Evolutionary conservation across 2,888 invertebrate species (phyloP), one percentile per base, ranked within the genome.

Genomic region (Fragum sueziense): DNA sequence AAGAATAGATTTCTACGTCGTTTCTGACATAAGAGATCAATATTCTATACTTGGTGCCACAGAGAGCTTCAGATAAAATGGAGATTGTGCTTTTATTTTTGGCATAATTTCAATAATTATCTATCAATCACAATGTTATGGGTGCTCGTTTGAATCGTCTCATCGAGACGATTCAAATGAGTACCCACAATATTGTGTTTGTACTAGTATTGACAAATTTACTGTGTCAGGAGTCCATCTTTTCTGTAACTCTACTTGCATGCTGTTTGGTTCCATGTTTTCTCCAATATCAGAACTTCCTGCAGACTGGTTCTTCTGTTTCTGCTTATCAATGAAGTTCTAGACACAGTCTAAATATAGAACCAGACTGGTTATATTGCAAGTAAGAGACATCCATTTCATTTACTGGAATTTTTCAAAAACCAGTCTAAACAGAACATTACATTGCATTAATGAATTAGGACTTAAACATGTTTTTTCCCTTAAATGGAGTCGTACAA

Each of bases 321-420:
- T 25, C 65, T 65, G 65, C 22, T 65, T 65, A 41, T 65, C 65
- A 65, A 65, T 65, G 65, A 25, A 65, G 65, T 25, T 41, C 65
- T 27, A 65, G 65, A 65, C 61, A 61, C n/a, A n/a, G 34, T 65
- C 20, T 25, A 61, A 41, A 65, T 41, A 65, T 65, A 34, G 65
- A 2, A 65, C 41, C 41, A 65, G 65, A 65, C 65, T 65, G 65
- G 65, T 37, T 70, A 33, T 54, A 54, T 29, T 54, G 29, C 37
- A 27, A 52, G n/a, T 54, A 34, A 70, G 70, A 31, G 34, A 34
- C 54, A 33, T 54, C 57, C 3, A 14, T 54, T 62, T 29, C 47
- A 72, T 72, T 62, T 62, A 72, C 61, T 62, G 72, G 72, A 72
- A 72, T 72, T 62, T 72, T 62, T 41, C 31, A 33, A 54, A 68